Conservation (phyloP, 2,113 vertebrate genomes). For the Neoarius graeffei region DNA sequence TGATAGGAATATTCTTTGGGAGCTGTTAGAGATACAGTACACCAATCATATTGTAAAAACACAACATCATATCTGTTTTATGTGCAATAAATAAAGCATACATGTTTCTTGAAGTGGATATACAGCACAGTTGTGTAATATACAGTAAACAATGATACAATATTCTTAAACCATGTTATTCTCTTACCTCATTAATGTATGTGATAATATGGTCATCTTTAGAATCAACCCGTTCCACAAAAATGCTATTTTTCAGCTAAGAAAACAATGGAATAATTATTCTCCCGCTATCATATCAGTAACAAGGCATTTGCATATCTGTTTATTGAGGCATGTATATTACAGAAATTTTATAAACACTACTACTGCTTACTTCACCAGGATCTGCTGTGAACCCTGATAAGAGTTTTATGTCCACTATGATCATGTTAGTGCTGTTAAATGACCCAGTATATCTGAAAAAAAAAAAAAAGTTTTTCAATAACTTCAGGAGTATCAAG, state of each 20-base stretch:
- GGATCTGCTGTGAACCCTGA: too few relatives aligned
- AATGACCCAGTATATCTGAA: constrained; percentile 35
- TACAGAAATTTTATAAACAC: too few relatives aligned
- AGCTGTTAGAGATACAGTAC: constrained; percentile 57
- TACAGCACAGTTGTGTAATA: not conserved
- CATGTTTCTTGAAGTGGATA: not conserved
- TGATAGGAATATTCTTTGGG: not conserved
- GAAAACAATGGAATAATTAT: too few relatives aligned
- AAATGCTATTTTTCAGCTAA: constrained; percentile 46
- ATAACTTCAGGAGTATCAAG: not conserved
- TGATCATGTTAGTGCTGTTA: constrained; percentile 62
- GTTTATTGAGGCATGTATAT: too few relatives aligned
- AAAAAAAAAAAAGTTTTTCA: not conserved
- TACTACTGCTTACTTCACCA: too few relatives aligned
- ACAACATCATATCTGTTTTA: not conserved
- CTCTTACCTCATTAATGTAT: constrained; percentile 64
- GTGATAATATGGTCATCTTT: constrained; percentile 60
- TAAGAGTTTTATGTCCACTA: too few relatives aligned
- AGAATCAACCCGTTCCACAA: constrained; percentile 63
- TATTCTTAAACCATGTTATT: not conserved
- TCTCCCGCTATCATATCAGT: too few relatives aligned
- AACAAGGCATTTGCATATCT: too few relatives aligned
- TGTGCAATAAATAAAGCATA: not conserved
- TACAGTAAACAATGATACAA: not conserved
- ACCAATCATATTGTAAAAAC: not conserved